Base-by-base conservation (phyloP, 2,888 invertebrate species). In the Pegoplata infirma region DNA sequence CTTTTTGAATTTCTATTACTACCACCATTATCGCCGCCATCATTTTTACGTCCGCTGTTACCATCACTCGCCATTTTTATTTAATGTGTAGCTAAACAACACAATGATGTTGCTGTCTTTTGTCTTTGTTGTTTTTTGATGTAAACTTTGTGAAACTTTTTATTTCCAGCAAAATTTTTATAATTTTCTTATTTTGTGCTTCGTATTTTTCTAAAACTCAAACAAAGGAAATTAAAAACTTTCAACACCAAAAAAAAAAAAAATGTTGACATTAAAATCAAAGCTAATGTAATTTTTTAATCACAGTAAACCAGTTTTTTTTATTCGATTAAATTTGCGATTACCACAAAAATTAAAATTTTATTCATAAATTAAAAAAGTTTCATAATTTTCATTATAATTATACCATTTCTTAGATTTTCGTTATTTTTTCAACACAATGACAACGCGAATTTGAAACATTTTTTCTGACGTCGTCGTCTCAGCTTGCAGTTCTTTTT, bases 401-500 rank as follows among this genome's bases (percentile, higher is more conserved):
- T 4, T 47, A 16, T 16, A 40, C 32, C 32, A 8, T 68, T 46
- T 4, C 16, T 47, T 73, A 63, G 14, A 58, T 36, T 68, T 73
- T 14, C 10, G 28, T 53, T 58, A 69, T 68, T 23, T 23, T 80
- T 76, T 47, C 53, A 61, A 80, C 82, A 80, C 83, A 83, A 86
- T 86, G 86, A 86, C 86, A 83, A 82, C 83, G 86, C 86, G 85
- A 85, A 85, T 74, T 82, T 85, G 84, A 84, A 84, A 82, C 81
- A 55, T 47, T 58, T 76, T 75, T 80, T 23, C 36, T n/a, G 71
- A 80, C 81, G 44, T 80, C 80, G 79, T 79, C 81, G 76, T 81
- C 80, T 67, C 79, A 81, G 72, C 55, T n/a, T 49, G 77, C 75
- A 53, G 16, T 76, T 61, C 44, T 49, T 71, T 51, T 46, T 25